Evolutionary conservation across 1,140 invertebrate genomes (phyloP).

Genomic region (Calephelis virginiensis): DNA sequence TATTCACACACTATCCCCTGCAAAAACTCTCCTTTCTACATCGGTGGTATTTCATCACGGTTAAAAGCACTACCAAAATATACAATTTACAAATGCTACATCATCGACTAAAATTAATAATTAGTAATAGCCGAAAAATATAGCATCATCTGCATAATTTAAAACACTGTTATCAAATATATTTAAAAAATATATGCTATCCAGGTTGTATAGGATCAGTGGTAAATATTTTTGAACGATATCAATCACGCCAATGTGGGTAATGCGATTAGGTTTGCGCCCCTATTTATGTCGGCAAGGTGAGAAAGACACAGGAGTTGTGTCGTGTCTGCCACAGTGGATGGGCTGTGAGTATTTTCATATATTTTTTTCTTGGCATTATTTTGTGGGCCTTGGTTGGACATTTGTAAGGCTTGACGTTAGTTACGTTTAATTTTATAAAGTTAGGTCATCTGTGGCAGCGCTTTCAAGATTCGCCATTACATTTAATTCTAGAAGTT

Average conservation of each 20-base stretch:
- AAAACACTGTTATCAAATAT: not conserved
- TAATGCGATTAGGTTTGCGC: constrained; percentile 48
- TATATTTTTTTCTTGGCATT: not conserved
- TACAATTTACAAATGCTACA: too few relatives aligned
- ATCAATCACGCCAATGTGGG: constrained; percentile 8
- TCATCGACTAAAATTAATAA: too few relatives aligned
- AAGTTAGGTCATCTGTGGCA: too few relatives aligned
- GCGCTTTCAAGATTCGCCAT: too few relatives aligned
- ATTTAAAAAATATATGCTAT: not conserved
- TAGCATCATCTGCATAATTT: not conserved
- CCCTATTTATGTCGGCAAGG: constrained; percentile 43
- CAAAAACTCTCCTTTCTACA: too few relatives aligned
- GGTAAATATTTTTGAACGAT: not conserved
- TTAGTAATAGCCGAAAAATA: not conserved
- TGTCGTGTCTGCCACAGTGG: constrained; percentile 56
- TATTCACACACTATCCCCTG: too few relatives aligned
- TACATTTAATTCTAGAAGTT: too few relatives aligned
- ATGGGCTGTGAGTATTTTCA: constrained; percentile 49
- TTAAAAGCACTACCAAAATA: too few relatives aligned
- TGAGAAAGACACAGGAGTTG: constrained; percentile 41
- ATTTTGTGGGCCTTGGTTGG: too few relatives aligned
- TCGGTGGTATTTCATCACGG: too few relatives aligned
- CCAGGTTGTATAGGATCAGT: not conserved
- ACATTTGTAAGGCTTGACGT: too few relatives aligned
- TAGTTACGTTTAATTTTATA: too few relatives aligned